phyloP scores from a whole-genome alignment of 2,888 invertebrate genomes.

The Epistrophe grossulariae region DNA sequence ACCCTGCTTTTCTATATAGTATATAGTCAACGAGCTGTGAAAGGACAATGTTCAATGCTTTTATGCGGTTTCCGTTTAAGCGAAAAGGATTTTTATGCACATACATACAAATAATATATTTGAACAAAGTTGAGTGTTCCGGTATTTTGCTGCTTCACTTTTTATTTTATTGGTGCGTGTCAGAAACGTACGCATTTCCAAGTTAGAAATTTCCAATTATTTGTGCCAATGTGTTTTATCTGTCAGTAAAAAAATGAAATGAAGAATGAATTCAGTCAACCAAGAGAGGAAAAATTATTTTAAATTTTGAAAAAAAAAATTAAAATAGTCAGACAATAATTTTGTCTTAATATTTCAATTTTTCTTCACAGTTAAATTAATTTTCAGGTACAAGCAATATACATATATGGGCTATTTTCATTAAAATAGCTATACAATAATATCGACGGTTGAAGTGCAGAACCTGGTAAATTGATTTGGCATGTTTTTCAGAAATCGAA shows the following conservation, averaged over 20 bases:
- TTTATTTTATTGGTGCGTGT: slow-evolving; percentile 12
- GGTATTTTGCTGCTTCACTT: slow-evolving; percentile 6
- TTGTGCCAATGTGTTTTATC: not conserved
- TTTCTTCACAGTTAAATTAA: no score
- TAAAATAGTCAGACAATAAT: no score
- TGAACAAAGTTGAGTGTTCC: slow-evolving; percentile 54
- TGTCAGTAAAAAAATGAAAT: not conserved
- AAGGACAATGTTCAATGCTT: slow-evolving; percentile 74
- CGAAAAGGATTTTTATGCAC: slow-evolving; percentile 59
- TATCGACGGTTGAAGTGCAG: no score
- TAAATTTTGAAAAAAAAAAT: no score
- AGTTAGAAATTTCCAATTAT: not conserved
- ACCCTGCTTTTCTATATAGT: not conserved
- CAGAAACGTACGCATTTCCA: slow-evolving; percentile 2
- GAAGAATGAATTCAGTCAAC: not conserved
- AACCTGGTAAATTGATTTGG: no score
- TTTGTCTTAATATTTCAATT: no score
- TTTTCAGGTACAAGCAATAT: no score
- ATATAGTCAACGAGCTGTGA: slow-evolving; percentile 71
- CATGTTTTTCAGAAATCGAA: no score
- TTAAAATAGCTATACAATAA: no score
- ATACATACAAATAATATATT: not conserved
- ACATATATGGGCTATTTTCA: no score
- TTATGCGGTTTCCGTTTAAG: slow-evolving; percentile 71
- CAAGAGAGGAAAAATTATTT: not conserved